Conservation (phyloP, 2,797 vertebrate genomes). For the Todus mexicanus region DNA sequence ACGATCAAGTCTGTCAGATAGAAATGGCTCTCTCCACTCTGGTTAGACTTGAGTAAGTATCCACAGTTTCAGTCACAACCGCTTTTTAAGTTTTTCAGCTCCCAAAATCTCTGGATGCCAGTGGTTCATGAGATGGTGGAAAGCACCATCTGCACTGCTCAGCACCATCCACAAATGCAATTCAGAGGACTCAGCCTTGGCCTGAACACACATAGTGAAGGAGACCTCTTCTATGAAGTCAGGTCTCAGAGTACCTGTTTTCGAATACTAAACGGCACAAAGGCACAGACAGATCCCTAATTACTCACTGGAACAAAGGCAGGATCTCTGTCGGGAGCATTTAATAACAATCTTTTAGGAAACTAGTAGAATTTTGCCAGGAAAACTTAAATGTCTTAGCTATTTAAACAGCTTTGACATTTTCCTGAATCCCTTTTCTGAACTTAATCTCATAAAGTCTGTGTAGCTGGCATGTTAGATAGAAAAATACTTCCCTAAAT, state of each 20-base stretch:
- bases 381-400: constrained; percentile 33
- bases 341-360: constrained; percentile 9
- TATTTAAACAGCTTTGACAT: constrained; percentile 46
- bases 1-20: background rate
- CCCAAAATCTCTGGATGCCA: background rate
- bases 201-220: background rate
- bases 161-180: background rate
- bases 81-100: background rate
- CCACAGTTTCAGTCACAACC: background rate
- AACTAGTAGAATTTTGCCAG: background rate
- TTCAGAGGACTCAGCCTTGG: background rate
- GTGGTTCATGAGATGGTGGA: background rate
- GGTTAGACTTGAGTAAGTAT: background rate
- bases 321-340: background rate
- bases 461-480: background rate
- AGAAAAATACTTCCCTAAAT: background rate
- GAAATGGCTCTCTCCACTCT: background rate
- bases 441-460: background rate
- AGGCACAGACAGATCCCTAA: background rate
- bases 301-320: background rate
- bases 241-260: background rate
- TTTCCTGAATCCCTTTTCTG: constrained; percentile 2
- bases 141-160: background rate
- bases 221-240: background rate
- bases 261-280: background rate